phyloP scores from a whole-genome alignment of 2,113 vertebrate genomes.

The Pseudopodoces humilis region DNA sequence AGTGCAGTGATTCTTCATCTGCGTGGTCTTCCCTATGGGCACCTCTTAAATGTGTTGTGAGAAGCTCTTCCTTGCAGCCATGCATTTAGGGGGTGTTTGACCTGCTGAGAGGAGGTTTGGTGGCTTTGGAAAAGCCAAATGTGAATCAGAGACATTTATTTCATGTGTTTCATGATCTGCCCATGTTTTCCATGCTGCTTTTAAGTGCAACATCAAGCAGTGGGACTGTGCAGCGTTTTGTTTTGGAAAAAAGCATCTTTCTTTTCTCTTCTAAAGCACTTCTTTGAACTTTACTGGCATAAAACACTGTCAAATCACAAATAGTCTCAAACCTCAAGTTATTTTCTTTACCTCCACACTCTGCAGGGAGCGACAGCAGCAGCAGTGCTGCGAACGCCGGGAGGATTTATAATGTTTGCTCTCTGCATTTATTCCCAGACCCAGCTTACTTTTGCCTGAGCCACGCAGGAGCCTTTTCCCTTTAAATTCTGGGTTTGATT shows the following conservation, averaged over 20 bases:
- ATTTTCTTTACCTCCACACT: conserved; percentile 30
- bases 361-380: neutral
- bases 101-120: neutral
- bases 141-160: neutral
- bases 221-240: neutral
- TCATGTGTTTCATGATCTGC: neutral
- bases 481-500: neutral
- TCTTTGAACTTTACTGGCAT: conserved; percentile 6
- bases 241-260: conserved; percentile 15
- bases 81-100: neutral
- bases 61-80: neutral
- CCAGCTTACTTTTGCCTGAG: neutral
- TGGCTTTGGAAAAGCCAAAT: neutral
- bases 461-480: neutral
- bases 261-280: neutral
- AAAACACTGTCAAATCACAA: neutral
- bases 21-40: neutral
- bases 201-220: neutral
- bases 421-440: neutral
- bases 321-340: neutral
- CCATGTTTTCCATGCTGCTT: neutral
- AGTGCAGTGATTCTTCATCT: neutral
- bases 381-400: neutral
- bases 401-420: neutral
- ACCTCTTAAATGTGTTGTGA: neutral